Evolutionary conservation across 2,888 invertebrate species (phyloP), one percentile per base, ranked within the genome.

Genomic region (Cerastoderma edule): DNA sequence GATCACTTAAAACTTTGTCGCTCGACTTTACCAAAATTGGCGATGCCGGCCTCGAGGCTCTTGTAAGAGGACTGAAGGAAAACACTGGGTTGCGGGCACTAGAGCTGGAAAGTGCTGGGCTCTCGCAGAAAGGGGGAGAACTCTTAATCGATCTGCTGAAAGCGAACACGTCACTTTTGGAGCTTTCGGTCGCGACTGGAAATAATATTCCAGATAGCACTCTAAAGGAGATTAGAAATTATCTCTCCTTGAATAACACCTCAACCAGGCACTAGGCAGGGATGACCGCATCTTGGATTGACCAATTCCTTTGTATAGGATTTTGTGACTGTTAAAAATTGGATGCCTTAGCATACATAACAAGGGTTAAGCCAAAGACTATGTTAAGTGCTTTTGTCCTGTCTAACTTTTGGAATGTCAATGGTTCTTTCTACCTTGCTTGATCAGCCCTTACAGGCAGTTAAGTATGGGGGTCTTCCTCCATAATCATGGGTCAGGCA

Each of bases 11-110:
- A 46, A 85, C 87, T 2, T 66, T 91, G 54, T 85, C 87, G 0
- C 67, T 91, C 22, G 90, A 91, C 73, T 87, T 89, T 69, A 90
- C 88, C 70, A 74, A 75, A 1, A 78, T 91, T 13, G 89, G 89
- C 1, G 88, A 91, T 77, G 83, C 81, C 30, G 91, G 90, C 0
- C 54, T 89, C 0, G 78, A 78, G 19, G 79, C 77, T 39, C 64
- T 91, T 30, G 81, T 82, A 0, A 80, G 78, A 19, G 89, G 89
- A 13, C 83, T 91, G 30, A 72, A 79, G 48, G 76, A 81, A n/a
- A 91, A 91, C 71, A 71, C 74, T 2, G 78, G 81, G 6, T 56
- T 91, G 22, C 66, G 76, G 10, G 71, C 83, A 4, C 69, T 91
- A 24, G 89, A 89, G 60, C 73, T 91, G 27, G 90, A 90, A 76